Evolutionary conservation across 2,113 vertebrate species (phyloP), one percentile per base, ranked within the genome.

Genomic region (Ammospiza caudacuta): DNA sequence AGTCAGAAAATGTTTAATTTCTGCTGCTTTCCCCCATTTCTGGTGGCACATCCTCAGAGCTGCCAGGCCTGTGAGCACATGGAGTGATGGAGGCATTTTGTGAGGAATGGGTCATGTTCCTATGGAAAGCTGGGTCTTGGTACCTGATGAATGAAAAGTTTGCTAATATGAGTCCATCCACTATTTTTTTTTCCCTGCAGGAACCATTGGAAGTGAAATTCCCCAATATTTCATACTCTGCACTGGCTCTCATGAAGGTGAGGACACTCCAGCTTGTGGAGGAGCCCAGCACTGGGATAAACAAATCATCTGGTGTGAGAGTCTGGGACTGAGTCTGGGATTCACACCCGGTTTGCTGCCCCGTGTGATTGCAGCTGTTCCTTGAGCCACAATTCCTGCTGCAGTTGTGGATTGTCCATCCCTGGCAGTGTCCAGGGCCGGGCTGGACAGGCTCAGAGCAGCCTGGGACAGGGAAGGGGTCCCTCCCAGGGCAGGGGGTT

Each of bases 171-270:
- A 78, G 31, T 43, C 7, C 22, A 17, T 29, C 59, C 9, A 20
- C 16, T 83, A 77, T 1, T 12, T 49, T 46, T 52, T 86, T 49
- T 54, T 5, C 7, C 43, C 11, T 92, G 39, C 89, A 99, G 99
- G 99, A 99, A 85, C 96, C 98, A 6, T 75, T 99, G 77, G 99
- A 99, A 97, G 93, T 98, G 92, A 99, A 98, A 96, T 99, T 99
- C 96, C 98, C 98, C 27, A 98, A 97, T 83, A 97, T 99, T 69
- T 99, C 99, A 2, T 97, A 97, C 87, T 97, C 98, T 72, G 98
- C 99, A 27, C 96, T 99, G 91, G 97, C 98, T 72, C 95, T 99
- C 70, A 98, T 99, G 98, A 99, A 99, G 99, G 99, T 99, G 98
- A 98, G 96, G 43, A 41, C 33, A 11, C 9, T 22, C 7, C 41